Evolutionary conservation across 2,797 vertebrate genomes (phyloP), one percentile per base, ranked within the genome.

Genomic region (Cuculus canorus): DNA sequence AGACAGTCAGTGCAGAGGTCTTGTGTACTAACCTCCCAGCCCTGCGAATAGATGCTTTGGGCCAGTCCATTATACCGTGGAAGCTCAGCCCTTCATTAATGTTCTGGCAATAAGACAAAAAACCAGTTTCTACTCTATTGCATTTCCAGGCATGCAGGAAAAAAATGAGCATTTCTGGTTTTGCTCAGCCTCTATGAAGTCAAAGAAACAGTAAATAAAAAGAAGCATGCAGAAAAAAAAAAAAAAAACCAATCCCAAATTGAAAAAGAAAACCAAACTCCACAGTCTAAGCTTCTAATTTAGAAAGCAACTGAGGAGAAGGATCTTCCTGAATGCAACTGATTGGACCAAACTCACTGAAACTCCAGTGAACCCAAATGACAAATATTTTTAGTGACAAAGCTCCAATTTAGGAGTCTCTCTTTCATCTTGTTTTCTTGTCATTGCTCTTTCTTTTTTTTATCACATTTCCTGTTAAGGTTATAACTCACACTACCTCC

Each of bases 341-440:
- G 92, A 92, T 60, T 75, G 92, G 75, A 90, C 70, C 86, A 93
- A 88, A 95, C 82, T 72, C 82, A 82, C 86, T 87, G 73, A 72
- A 77, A 68, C 78, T 87, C 66, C 88, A 50, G 78, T 83, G 94
- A 90, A 80, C 72, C 78, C 85, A 41, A 64, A 8, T 59, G 96
- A 97, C 91, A 95, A 88, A 82, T 48, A 88, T 83, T 77, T 77
- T 86, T 79, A 73, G 54, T 73, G 93, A 95, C 89, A 92, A 91
- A 91, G 83, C 45, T 94, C 63, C 83, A 85, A 90, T 95, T 95
- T 73, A 93, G 32, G 47, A 94, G 73, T 84, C 63, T 82, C 66
- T 88, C 68, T 94, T 92, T 95, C 72, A 82, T 90, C 86, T 77
- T 87, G 70, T 92, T 95, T 95, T 70, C 92, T 85, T 90, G 77